phyloP scores from a whole-genome alignment of 2,797 vertebrate genomes.

The Thunnus albacares region DNA sequence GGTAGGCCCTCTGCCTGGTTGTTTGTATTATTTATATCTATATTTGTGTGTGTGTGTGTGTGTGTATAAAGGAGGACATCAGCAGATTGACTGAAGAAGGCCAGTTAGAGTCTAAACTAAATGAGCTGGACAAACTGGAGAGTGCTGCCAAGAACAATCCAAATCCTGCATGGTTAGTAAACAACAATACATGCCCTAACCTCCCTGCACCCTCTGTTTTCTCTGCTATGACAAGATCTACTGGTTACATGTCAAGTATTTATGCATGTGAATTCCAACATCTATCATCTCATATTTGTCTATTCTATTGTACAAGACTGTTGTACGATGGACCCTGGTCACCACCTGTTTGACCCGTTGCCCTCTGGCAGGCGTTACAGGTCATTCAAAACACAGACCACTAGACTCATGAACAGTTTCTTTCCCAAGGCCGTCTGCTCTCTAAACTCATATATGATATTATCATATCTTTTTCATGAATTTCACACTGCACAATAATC shows the following conservation, averaged over 20 bases:
- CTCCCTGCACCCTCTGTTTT: neutral
- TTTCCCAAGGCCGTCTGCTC: no score
- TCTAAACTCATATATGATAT: no score
- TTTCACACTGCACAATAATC: no score
- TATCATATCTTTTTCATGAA: no score
- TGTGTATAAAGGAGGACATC: constrained; percentile 89
- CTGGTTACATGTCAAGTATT: neutral
- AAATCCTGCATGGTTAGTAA: constrained; percentile 88
- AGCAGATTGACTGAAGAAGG: constrained; percentile 90
- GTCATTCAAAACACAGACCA: no score
- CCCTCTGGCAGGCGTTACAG: no score
- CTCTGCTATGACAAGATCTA: neutral
- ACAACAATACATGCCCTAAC: neutral
- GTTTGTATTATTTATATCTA: constrained; percentile 6
- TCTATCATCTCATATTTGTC: neutral
- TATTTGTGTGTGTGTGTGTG: constrained; percentile 15
- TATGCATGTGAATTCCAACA: constrained; percentile 1
- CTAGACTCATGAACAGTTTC: no score
- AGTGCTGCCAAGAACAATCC: constrained; percentile 77
- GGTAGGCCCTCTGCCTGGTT: neutral
- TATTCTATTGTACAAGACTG: no score
- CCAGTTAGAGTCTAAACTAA: constrained; percentile 88
- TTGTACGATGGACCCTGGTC: no score
- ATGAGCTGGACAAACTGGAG: constrained; percentile 90
- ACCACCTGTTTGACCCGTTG: no score